These are phyloP conservation scores for Gallinago nigripennis DNA, from an alignment of 2,797 vertebrate species.

Conservation along the genomic window DNA sequence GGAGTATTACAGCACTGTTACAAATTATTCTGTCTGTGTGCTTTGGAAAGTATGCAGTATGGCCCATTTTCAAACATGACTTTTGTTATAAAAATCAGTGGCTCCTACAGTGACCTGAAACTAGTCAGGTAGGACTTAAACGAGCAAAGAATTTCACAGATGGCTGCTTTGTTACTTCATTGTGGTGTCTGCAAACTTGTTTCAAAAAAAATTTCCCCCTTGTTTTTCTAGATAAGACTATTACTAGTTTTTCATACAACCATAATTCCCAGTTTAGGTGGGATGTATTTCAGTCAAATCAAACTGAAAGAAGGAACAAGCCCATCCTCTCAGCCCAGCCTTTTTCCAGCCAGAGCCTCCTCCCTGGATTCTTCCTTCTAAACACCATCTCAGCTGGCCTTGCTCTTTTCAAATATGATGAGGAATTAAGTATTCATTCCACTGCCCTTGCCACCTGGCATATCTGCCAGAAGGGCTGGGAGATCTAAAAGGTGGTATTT, in stretches of 20 bases:
- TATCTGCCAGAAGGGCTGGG: neutral
- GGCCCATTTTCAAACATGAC: conserved; percentile 1
- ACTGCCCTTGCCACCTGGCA: neutral
- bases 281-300: neutral
- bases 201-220: neutral
- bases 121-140: neutral
- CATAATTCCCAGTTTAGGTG: neutral
- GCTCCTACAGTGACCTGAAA: conserved; percentile 24
- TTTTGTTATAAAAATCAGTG: conserved; percentile 12
- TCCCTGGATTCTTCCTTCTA: neutral
- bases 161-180: neutral
- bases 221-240: neutral
- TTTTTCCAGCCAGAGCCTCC: neutral
- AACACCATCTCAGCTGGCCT: neutral
- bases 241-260: neutral
- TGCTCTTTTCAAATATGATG: neutral
- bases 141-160: neutral
- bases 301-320: neutral
- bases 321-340: neutral
- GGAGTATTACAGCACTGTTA: neutral
- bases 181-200: neutral
- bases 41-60: conserved; percentile 11
- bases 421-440: neutral
- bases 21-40: neutral
- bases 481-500: neutral